A percentile compares a stretch with the other conserved stretches of the same genome.
phyloP scores from a whole-genome alignment of 1,140 invertebrate genomes.

The Brachystomella parvula region DNA sequence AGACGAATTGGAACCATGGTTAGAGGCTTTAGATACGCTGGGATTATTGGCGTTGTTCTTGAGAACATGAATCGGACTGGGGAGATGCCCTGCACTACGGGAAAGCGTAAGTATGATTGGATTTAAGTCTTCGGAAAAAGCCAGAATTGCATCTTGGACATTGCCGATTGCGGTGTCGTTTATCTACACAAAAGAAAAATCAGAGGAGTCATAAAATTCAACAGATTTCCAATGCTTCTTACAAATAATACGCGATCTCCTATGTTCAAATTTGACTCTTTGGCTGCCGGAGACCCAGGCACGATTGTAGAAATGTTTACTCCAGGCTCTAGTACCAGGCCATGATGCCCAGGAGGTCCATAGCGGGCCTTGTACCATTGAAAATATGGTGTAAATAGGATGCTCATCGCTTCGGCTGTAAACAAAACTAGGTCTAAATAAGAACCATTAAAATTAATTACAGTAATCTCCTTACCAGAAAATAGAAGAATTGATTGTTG shows the following conservation, averaged over 20 bases:
- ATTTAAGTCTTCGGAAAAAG: conserved; percentile 37
- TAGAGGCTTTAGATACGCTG: conserved; percentile 16
- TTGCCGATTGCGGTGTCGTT: conserved; percentile 38
- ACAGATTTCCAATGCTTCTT: too few species aligned
- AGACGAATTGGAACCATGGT: conserved; percentile 34
- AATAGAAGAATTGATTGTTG: too few species aligned
- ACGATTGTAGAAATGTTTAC: conserved; percentile 82
- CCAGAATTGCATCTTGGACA: conserved; percentile 37
- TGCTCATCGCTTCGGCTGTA: too few species aligned
- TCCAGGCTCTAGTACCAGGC: conserved; percentile 68
- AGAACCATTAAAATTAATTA: too few species aligned
- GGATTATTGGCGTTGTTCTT: conserved; percentile 22
- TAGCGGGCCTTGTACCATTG: too few species aligned
- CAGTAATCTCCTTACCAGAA: too few species aligned
- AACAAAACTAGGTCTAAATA: too few species aligned
- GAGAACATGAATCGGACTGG: conserved; percentile 31
- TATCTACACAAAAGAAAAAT: conserved; percentile 28
- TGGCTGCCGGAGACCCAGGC: conserved; percentile 75
- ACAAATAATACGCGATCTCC: conserved; percentile 87
- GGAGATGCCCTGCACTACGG: conserved; percentile 30
- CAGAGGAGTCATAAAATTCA: not conserved
- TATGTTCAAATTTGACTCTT: conserved; percentile 77
- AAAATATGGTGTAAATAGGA: too few species aligned
- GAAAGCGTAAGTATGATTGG: conserved; percentile 36
- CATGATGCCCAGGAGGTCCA: too few species aligned